Evolutionary conservation across 2,888 invertebrate genomes (phyloP).

Genomic region (Drosophila algonquin): DNA sequence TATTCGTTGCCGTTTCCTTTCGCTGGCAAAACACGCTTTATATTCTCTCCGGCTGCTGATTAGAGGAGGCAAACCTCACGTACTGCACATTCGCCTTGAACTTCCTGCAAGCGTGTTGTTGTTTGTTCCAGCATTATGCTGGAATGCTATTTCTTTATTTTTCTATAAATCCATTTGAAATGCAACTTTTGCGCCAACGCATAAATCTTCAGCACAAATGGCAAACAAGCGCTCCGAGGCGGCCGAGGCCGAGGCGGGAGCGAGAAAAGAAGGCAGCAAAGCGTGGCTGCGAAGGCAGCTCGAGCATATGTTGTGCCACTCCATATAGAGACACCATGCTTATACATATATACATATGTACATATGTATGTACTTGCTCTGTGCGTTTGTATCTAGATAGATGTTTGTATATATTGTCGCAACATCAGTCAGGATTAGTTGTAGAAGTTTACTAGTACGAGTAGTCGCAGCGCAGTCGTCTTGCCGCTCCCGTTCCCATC

Average conservation of each 20-base stretch:
- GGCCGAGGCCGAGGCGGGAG: not conserved
- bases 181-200: conserved; percentile 73
- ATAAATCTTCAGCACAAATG: conserved; percentile 70
- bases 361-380: conserved; percentile 1
- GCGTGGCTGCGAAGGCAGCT: conserved; percentile 69
- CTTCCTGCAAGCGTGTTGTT: conserved; percentile 12
- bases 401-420: conserved; percentile 71
- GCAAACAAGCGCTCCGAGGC: conserved; percentile 46
- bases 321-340: conserved; percentile 18
- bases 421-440: conserved; percentile 77
- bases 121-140: conserved; percentile 7
- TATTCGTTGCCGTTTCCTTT: not conserved
- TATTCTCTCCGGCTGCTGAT: conserved; percentile 9
- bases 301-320: conserved; percentile 69
- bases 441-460: conserved; percentile 68
- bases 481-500: conserved; percentile 53
- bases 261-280: conserved; percentile 57
- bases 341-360: conserved; percentile 12
- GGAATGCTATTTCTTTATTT: conserved; percentile 25
- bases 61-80: conserved; percentile 13
- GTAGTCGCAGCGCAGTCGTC: conserved; percentile 43
- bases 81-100: conserved; percentile 18
- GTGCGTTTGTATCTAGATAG: conserved; percentile 38
- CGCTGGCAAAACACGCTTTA: not conserved
- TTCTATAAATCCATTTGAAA: conserved; percentile 63